Evolutionary conservation across 2,113 vertebrate species (phyloP), one percentile per base, ranked within the genome.

Genomic region (Periophthalmodon schlosseri): DNA sequence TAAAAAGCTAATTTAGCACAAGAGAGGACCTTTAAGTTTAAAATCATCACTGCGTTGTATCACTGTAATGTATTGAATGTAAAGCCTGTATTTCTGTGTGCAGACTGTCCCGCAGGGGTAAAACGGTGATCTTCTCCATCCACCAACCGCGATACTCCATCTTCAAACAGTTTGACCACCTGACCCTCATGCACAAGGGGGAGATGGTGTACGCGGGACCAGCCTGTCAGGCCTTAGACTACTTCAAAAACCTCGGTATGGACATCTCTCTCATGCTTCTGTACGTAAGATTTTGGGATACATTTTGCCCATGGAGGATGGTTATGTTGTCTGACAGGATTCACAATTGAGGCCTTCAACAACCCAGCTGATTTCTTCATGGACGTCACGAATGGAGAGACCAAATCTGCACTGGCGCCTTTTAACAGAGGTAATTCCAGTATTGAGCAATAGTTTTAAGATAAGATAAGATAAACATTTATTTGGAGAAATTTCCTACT

Each of bases 141-240:
- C 94, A 95, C 81, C 94, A 95, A 79, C 94, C 94, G 1, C 92
- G 94, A 15, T 95, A 92, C 76, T 94, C 94, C 78, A 95, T 95
- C 88, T 95, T 94, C 88, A 90, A 28, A 68, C 86, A 88, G 72
- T 93, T 95, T 73, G 93, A 95, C 83, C 88, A 94, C 68, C 88
- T 95, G 82, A 94, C 90, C 0, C 89, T 95, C 61, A 91, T 95
- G 86, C 92, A 94, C 50, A 93, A 94, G 76, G 94, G 94, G 57
- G 91, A 95, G 80, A 78, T 92, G 16, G 89, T 95, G 70, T 95
- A 92, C 7, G 86, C 92, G 6, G 94, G 93, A 20, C 79, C 80
- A 18, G 84, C 90, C 0, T 52, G 8, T 9, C 56, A 83, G 6
- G 69, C 91, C 7, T 72, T 94, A 72, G 70, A 78, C 1, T 95